Base-by-base conservation (phyloP, 2,888 invertebrate genomes). In the Spatulosminthurus flaviceps region DNA sequence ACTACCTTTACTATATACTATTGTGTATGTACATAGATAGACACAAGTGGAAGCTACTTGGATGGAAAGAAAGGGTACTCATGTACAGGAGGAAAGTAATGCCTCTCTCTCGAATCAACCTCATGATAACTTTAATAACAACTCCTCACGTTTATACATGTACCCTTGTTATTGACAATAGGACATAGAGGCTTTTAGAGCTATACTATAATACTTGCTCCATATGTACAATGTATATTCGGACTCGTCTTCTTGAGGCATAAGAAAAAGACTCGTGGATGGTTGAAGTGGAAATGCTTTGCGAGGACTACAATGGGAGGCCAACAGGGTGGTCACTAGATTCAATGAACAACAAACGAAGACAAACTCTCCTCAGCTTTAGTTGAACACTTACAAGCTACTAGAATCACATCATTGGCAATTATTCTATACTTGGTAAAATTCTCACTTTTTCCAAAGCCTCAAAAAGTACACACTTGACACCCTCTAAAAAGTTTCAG, bases 311-410 rank as follows among this genome's bases (percentile, higher is more conserved):
- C 75, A 79, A 79, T 75, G 79, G 75, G 79, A 79, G 79, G 79
- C 75, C 79, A 75, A 79, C 79, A 79, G 79, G 79, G 79, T 79
- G 79, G 79, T 79, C 79, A 78, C 72, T 72, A 72, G 34, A 60
- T 64, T 51, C 24, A 41, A 19, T 67, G 51, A 72, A 69, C 70
- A 79, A 79, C 70, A 69, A 75, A 69, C 66, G 24, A 79, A 79
- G 75, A 69, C 72, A 24, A 51, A 42, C 24, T 69, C 60, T 64
- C 64, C 24, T 4, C 64, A 64, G 64, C 64, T 24, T 24, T 22
- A 64, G 64, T 64, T 22, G 64, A 64, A 24, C 2, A 24, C 64
- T 64, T 64, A 51, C 19, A 11, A 51, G 19, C 51, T n/a, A 51
- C 51, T 13, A n/a, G 51, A 51, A 28, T 51, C 72, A 51, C 19